phyloP scores from a whole-genome alignment of 2,888 invertebrate genomes.

The Pyrochroa serraticornis region DNA sequence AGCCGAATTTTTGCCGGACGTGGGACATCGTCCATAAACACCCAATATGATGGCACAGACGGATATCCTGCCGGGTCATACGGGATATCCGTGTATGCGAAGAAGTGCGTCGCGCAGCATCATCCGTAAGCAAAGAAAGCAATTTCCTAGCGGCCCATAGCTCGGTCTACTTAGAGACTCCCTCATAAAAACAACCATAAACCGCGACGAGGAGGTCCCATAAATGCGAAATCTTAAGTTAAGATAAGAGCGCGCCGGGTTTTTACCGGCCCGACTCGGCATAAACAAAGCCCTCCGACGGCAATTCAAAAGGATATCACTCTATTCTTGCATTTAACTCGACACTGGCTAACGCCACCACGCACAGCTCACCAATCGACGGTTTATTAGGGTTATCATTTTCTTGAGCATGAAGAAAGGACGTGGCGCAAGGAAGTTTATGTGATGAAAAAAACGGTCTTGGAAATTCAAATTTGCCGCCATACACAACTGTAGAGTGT shows the following conservation, averaged over 20 bases:
- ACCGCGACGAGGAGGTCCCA: slow-evolving; percentile 32
- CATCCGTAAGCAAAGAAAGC: slow-evolving; percentile 23
- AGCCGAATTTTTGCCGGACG: no score
- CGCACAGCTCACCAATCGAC: no score
- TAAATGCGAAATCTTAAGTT: slow-evolving; percentile 35
- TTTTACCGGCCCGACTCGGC: slow-evolving; percentile 21
- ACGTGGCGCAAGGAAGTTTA: background rate
- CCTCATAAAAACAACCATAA: slow-evolving; percentile 34
- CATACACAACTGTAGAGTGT: no score
- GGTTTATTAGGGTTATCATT: no score
- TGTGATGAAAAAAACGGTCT: no score
- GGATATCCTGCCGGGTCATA: slow-evolving; percentile 21
- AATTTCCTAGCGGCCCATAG: slow-evolving; percentile 20
- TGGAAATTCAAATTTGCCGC: no score
- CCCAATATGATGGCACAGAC: slow-evolving; percentile 16
- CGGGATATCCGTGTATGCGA: slow-evolving; percentile 9
- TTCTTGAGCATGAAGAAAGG: background rate
- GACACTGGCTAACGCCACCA: no score
- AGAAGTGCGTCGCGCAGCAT: slow-evolving; percentile 1
- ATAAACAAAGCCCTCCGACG: slow-evolving; percentile 27
- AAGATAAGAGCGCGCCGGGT: slow-evolving; percentile 28
- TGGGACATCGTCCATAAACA: slow-evolving; percentile 20
- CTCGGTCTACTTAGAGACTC: slow-evolving; percentile 19
- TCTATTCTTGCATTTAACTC: slow-evolving; percentile 9
- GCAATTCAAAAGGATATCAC: slow-evolving; percentile 21